These are phyloP conservation scores for Caenorhabditis japonica DNA, from an alignment of 2,888 invertebrate genomes.

Conservation along the genomic window DNA sequence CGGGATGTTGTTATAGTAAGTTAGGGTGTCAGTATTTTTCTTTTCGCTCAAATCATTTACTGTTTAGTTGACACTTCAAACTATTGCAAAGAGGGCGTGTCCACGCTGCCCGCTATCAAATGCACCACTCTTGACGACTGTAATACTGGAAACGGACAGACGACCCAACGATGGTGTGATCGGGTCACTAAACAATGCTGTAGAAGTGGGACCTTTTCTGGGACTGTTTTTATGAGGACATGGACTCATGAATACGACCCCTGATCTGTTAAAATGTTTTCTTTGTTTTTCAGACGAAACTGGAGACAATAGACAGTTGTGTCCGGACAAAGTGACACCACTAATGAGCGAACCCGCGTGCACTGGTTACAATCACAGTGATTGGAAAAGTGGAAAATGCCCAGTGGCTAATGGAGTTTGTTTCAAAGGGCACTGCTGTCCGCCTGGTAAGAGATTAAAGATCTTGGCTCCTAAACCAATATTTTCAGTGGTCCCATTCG, in stretches of 20 bases:
- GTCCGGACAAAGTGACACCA: constrained; percentile 9
- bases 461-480: neutral
- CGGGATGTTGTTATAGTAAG: constrained; percentile 36
- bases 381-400: constrained; percentile 15
- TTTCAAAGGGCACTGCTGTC: constrained; percentile 30
- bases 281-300: constrained; percentile 15
- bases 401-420: constrained; percentile 10
- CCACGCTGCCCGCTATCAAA: neutral
- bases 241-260: no score
- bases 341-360: constrained; percentile 17
- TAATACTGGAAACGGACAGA: neutral
- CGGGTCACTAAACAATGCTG: constrained; percentile 15
- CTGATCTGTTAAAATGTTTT: neutral
- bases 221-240: no score
- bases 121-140: constrained; percentile 27
- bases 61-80: constrained; percentile 8
- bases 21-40: neutral
- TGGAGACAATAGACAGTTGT: neutral
- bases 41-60: no score
- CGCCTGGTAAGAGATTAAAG: neutral
- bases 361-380: neutral
- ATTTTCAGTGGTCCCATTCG: no score
- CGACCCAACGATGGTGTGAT: constrained; percentile 33
- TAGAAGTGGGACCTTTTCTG: constrained; percentile 23
- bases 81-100: constrained; percentile 2